Evolutionary conservation across 2,797 vertebrate genomes (phyloP), one percentile per base, ranked within the genome.

Genomic region (Hirundo rustica): DNA sequence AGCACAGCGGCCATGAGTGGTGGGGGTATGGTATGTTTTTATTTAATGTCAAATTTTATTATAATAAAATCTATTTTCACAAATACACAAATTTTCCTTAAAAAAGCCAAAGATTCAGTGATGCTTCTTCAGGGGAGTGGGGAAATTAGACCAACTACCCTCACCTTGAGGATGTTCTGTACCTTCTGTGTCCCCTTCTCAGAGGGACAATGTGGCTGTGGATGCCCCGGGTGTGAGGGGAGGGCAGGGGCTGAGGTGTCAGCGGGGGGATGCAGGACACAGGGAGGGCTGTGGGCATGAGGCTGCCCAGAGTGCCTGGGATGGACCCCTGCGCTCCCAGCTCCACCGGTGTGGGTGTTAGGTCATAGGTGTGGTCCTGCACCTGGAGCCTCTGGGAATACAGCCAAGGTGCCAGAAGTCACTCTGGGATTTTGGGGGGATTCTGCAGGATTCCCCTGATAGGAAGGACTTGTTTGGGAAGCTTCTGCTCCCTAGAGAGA

Each of bases 11-110:
- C 92, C 90, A 25, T 13, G 50, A 76, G 95, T 90, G 91, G 79
- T 95, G 97, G 89, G 92, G 77, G 73, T 89, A 57, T 11, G 64
- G 93, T 95, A 85, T 96, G 95, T 96, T 98, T 98, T 97, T 98
- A 98, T 98, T 98, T 98, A 94, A 98, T 97, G 97, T 97, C 84
- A 97, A 87, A 97, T 98, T 98, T 98, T 98, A 98, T 98, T 97
- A 98, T 97, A 98, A 98, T 98, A 98, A 98, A 98, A 94, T 98
- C 96, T 98, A 98, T 98, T 98, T 98, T 98, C 97, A 98, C 97
- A 98, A 97, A 97, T 97, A 93, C 14, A 80, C 86, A n/a, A n/a
- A 70, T 87, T 95, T 95, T 96, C 91, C 78, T 82, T 95, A 88
- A 60, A 81, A 86, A 91, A 91, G 9, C 32, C 9, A 40, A 38